Conservation (phyloP, 1,140 invertebrate genomes). For the Brachionus manjavacas region DNA sequence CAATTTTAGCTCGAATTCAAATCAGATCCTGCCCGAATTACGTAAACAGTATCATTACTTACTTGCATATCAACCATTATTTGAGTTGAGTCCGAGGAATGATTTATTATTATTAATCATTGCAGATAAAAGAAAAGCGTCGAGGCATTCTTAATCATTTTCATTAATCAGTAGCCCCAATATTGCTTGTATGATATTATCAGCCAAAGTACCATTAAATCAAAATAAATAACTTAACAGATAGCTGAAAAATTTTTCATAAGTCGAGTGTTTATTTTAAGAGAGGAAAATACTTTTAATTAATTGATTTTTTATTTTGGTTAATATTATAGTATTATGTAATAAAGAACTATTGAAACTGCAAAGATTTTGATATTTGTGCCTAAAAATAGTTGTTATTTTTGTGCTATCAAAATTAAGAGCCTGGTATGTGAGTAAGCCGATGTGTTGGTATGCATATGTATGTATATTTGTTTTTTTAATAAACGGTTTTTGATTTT, state of each 20-base stretch:
- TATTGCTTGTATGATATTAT: constrained; percentile 21
- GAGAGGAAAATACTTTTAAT: constrained; percentile 2
- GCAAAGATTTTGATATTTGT: constrained; percentile 1
- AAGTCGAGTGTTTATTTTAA: not conserved
- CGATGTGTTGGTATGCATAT: not conserved
- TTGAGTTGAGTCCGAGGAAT: not conserved
- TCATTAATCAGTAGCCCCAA: too few relatives aligned
- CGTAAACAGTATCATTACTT: not conserved
- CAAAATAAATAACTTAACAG: constrained; percentile 1
- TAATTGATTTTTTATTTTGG: constrained; percentile 30
- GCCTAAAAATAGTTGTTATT: not conserved
- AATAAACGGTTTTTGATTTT: constrained; percentile 12
- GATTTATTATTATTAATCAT: not conserved
- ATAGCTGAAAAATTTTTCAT: not conserved
- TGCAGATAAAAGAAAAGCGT: not conserved
- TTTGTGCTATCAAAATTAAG: not conserved
- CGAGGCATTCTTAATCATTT: not conserved
- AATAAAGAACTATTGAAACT: not conserved
- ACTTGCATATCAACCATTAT: not conserved
- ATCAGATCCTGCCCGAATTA: not conserved
- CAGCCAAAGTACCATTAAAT: not conserved
- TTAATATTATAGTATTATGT: constrained; percentile 4
- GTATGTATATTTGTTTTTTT: constrained; percentile 12
- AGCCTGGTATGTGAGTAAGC: not conserved
- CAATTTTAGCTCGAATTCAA: too few relatives aligned